These are phyloP conservation scores for Trachymyrmex septentrionalis DNA, from an alignment of 1,140 invertebrate genomes.

Conservation along the genomic window DNA sequence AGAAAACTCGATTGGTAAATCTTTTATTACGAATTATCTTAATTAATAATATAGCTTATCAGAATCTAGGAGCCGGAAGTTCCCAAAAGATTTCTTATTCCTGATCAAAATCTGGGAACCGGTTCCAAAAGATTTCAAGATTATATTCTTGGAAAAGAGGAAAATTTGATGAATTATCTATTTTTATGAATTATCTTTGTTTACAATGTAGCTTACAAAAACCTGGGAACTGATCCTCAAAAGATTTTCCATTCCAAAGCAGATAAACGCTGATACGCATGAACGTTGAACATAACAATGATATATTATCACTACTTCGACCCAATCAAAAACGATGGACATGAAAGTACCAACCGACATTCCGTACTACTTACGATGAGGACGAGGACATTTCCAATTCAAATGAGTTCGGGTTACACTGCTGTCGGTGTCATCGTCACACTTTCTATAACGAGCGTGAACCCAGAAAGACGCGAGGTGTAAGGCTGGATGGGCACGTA, in stretches of 20 bases:
- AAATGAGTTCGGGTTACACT: conserved; percentile 64
- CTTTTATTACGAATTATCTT: background rate
- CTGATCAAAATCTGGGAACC: background rate
- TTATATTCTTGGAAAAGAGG: background rate
- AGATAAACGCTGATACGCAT: background rate
- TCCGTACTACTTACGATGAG: conserved; percentile 50
- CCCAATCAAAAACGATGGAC: conserved; percentile 25
- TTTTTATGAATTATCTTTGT: background rate
- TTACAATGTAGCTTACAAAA: background rate
- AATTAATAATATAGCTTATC: background rate
- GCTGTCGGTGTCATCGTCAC: conserved; percentile 53
- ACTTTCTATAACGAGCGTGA: conserved; percentile 62
- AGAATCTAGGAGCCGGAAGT: background rate
- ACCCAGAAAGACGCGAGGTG: background rate
- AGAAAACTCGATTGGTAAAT: background rate
- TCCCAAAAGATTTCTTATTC: background rate
- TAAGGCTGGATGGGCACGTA: conserved; percentile 5
- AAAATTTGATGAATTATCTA: background rate
- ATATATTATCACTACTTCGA: background rate
- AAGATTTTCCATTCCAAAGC: conserved; percentile 1
- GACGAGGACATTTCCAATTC: conserved; percentile 61
- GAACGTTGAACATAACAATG: background rate
- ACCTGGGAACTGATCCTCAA: background rate
- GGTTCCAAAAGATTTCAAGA: background rate
- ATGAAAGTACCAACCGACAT: conserved; percentile 56